A percentile compares a stretch with the other conserved stretches of the same genome.
Conservation (phyloP, 2,113 vertebrate species). For the Apteryx mantelli region DNA sequence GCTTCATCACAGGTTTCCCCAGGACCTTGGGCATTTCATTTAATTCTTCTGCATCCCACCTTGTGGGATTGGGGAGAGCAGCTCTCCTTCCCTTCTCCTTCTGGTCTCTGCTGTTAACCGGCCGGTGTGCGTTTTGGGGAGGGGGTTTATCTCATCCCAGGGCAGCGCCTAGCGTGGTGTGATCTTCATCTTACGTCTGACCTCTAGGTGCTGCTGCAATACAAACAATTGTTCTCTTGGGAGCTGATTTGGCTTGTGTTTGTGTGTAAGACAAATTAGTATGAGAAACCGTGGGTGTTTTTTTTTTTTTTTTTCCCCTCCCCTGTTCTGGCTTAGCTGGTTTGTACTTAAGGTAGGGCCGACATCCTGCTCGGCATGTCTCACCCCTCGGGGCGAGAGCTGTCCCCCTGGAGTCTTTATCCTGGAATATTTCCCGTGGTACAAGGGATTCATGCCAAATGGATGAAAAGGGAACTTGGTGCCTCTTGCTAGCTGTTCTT, state of each 20-base stretch:
- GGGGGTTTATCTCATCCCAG: neutral
- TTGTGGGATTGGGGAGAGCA: rapidly evolving
- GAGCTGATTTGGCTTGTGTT: rapidly evolving
- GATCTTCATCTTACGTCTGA: neutral
- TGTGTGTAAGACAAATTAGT: neutral
- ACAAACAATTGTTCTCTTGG: neutral
- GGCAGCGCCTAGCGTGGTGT: rapidly evolving
- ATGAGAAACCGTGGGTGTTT: neutral
- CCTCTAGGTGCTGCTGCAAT: conserved; percentile 30
- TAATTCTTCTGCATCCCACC: neutral
- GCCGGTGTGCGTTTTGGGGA: neutral
- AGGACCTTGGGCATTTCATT: neutral
- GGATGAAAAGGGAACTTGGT: neutral
- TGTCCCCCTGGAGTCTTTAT: neutral
- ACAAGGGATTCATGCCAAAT: neutral
- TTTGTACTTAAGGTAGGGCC: neutral
- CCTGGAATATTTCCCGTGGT: neutral
- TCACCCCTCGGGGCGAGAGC: neutral
- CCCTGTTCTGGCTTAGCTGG: neutral
- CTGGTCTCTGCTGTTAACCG: neutral
- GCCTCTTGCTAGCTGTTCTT: neutral
- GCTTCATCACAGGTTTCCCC: neutral
- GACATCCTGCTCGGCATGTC: neutral
- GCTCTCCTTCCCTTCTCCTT: neutral
- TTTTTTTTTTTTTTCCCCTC: no score